phyloP scores from a whole-genome alignment of 2,113 vertebrate genomes.

The Solea solea region DNA sequence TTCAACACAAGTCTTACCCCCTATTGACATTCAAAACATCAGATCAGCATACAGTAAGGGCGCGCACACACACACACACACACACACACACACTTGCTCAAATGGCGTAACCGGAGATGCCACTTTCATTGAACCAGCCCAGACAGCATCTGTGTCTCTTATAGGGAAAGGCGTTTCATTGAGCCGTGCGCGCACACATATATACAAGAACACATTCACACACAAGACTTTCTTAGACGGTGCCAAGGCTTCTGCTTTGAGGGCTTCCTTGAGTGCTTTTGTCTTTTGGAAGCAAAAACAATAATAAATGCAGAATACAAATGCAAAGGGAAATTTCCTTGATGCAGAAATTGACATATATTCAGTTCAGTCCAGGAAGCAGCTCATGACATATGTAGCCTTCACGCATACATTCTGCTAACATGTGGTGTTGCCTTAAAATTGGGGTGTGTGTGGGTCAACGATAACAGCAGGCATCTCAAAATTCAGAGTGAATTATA shows the following conservation, averaged over 20 bases:
- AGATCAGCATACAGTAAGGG: slow-evolving; percentile 39
- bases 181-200: slow-evolving; percentile 47
- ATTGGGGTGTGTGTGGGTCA: slow-evolving; percentile 25
- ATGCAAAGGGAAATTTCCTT: slow-evolving; percentile 9
- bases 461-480: slow-evolving; percentile 18
- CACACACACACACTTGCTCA: slow-evolving; percentile 50
- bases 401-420: slow-evolving; percentile 16
- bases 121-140: slow-evolving; percentile 76
- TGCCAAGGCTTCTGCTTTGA: slow-evolving; percentile 47
- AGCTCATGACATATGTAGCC: slow-evolving; percentile 1
- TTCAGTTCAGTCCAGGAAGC: slow-evolving; percentile 4
- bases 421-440: slow-evolving; percentile 9
- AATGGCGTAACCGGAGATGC: slow-evolving; percentile 74
- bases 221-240: slow-evolving; percentile 18
- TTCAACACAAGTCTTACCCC: slow-evolving; percentile 77
- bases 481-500: slow-evolving; percentile 42
- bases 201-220: slow-evolving; percentile 9
- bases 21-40: slow-evolving; percentile 82
- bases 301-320: background rate
- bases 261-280: slow-evolving; percentile 37
- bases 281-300: slow-evolving; percentile 28
- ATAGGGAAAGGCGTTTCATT: slow-evolving; percentile 67
- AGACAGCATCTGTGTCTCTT: slow-evolving; percentile 73
- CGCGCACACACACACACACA: slow-evolving; percentile 46
- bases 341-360: slow-evolving; percentile 11